Base-by-base conservation (phyloP, 2,888 invertebrate genomes). In the Caenorhabditis sp. region DNA sequence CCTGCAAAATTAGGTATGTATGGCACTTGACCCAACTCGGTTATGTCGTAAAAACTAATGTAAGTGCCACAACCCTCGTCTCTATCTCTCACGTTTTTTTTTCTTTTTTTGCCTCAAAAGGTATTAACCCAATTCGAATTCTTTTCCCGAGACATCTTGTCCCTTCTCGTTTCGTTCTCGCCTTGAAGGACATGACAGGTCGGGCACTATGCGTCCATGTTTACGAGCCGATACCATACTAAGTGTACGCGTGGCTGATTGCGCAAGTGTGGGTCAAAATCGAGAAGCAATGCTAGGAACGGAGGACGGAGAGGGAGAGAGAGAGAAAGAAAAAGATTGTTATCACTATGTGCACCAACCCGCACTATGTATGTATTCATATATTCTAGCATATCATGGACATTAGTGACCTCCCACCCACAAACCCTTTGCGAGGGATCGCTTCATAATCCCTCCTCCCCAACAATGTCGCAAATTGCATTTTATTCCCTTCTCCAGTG, bases 71-170 rank as follows among this genome's bases (percentile, higher is more conserved):
- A 47, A 18, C 44, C 58, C 53, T 13, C 13, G 40, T 24, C 22
- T 22, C 13, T 61, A 58, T 58, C 58, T 44, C 3, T 13, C 50
- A 9, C 40, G 6, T 13, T 13, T 40, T 13, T 40, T 24, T 72
- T 35, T 56, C 61, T 18, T 55, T 44, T 53, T 40, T 50, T 28
- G 24, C 61, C 40, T 62, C 56, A 62, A 74, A 65, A 65, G 51
- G 74, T 74, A 67, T 65, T 65, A 74, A 74, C 74, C 74, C 37
- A 60, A 58, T 74, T 74, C 35, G 65, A 65, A 56, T 72, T 47
- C 62, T 32, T 70, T 58, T 13, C 53, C 61, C 26, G n/a, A n/a
- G n/a, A 51, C 35, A 60, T 69, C 55, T 47, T 28, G 26, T 50
- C 70, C 47, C 47, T 58, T 51, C 37, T 37, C 37, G 50, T 18